These are phyloP conservation scores for Tapera naevia DNA, from an alignment of 2,797 vertebrate genomes.

Conservation along the genomic window DNA sequence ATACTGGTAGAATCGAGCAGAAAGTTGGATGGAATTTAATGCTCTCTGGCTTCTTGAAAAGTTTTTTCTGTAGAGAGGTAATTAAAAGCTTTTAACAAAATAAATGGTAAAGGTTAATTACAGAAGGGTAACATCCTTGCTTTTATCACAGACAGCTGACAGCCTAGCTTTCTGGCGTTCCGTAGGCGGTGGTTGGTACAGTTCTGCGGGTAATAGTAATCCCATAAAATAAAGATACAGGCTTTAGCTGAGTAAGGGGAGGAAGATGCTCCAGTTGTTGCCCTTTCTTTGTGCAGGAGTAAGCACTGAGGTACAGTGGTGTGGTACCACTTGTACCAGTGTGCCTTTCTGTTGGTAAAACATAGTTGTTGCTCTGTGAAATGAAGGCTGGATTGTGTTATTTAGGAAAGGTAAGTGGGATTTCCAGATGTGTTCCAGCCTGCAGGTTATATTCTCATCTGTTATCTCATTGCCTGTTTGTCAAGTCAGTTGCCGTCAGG, in stretches of 20 bases:
- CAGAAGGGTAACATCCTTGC: background rate
- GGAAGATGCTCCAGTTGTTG: background rate
- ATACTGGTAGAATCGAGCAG: background rate
- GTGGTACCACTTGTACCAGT: background rate
- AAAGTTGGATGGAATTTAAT: background rate
- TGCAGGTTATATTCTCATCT: background rate
- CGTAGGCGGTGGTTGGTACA: background rate
- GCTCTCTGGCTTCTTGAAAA: background rate
- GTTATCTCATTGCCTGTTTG: background rate
- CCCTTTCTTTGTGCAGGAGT: background rate
- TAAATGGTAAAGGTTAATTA: conserved; percentile 6
- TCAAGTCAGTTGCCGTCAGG: background rate
- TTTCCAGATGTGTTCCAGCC: background rate
- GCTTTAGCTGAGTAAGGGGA: background rate
- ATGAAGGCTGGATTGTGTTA: background rate
- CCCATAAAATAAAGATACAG: background rate
- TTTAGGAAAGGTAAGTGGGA: background rate
- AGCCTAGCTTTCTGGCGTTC: background rate
- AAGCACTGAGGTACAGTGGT: background rate
- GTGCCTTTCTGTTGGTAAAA: background rate
- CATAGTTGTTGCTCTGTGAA: background rate
- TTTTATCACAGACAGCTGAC: background rate
- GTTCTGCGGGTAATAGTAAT: background rate
- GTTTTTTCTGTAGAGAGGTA: background rate
- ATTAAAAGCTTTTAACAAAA: conserved; percentile 2